Evolutionary conservation across 2,888 invertebrate species (phyloP), one percentile per base, ranked within the genome.

Genomic region (Lasioglossum vierecki): DNA sequence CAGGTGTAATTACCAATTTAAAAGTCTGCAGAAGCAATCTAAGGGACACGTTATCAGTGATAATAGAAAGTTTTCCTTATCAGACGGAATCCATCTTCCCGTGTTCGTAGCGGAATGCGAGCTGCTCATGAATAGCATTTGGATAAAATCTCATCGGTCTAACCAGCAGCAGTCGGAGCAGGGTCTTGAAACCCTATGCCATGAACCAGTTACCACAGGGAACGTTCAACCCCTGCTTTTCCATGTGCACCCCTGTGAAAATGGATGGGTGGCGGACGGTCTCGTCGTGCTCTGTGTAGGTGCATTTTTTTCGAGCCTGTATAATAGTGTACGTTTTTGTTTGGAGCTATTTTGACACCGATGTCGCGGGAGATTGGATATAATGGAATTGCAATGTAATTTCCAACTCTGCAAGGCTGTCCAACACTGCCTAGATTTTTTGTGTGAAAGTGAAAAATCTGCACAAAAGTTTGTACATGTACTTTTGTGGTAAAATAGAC

Each of bases 121-220:
- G 85, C 75, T 77, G 63, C 88, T 93, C 93, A 92, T 93, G 93
- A 93, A 93, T 93, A 93, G 89, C 91, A 93, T 94, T 93, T 92
- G 92, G 92, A 93, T 94, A 94, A 92, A 93, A 93, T 93, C 93
- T 93, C 93, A 91, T 93, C 91, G 89, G 91, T 90, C 82, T 90
- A 91, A 84, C 87, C 86, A 84, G 72, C 86, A 84, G 72, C 87
- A 80, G 82, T 82, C 87, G 78, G 85, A 84, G 88, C 82, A 80
- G 88, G 90, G 91, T 85, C 78, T 82, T 41, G 78, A 77, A 86
- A 81, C 80, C 85, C 82, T 70, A 82, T 44, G 53, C 82, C 77
- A 77, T 72, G 78, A 68, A 82, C 78, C 88, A 85, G 87, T 84
- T 87, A 83, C 85, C 89, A 88, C 81, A 73, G 90, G 88, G 89